Base-by-base conservation (phyloP, 2,113 vertebrate genomes). In the Brachyhypopomus gauderio region DNA sequence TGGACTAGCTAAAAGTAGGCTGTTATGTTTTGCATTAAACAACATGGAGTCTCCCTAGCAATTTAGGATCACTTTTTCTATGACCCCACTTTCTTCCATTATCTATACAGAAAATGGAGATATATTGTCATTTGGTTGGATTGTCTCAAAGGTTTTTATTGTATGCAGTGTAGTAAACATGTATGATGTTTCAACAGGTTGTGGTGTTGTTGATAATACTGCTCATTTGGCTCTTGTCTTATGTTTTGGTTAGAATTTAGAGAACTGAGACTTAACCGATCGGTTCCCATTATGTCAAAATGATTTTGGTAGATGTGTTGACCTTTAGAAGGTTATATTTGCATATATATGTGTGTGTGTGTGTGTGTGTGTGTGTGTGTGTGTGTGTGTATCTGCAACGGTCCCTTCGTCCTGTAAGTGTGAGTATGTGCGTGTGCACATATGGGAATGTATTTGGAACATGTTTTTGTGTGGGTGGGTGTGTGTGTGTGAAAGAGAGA, bases 231-330 rank as follows among this genome's bases (percentile, higher is more conserved):
- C 25, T 66, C 9, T 72, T 60, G 23, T 70, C 55, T 55, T 52
- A 8, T 34, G 67, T 55, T 16, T 11, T 75, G 16, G 23, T 82
- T 71, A 82, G 22, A 59, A 20, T 62, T 71, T 75, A 23, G 72
- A 48, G 55, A 77, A 77, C 67, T 55, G 22, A 36, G 20, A 52
- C 19, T 16, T 60, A 3, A 71, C 12, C 27, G 19, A 70, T 76
- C 27, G 27, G 45, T 77, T 82, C 62, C 20, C 71, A 62, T 22
- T 58, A 64, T 63, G 59, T 72, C 45, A 56, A 63, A 25, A 22
- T 71, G 64, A 62, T 63, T 64, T 48, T 66, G 60, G 66, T 12
- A 38, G 36, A 70, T 22, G 20, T 22, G 17, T 36, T 67, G 27
- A 67, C 25, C 25, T 20, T 76, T 22, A 41, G 20, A 14, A 36